Percentiles rank a stretch among this genome's conserved stretches.
These are phyloP conservation scores for Emydura subglobosa DNA, from an alignment of 2,113 vertebrate species.

Conservation along the genomic window DNA sequence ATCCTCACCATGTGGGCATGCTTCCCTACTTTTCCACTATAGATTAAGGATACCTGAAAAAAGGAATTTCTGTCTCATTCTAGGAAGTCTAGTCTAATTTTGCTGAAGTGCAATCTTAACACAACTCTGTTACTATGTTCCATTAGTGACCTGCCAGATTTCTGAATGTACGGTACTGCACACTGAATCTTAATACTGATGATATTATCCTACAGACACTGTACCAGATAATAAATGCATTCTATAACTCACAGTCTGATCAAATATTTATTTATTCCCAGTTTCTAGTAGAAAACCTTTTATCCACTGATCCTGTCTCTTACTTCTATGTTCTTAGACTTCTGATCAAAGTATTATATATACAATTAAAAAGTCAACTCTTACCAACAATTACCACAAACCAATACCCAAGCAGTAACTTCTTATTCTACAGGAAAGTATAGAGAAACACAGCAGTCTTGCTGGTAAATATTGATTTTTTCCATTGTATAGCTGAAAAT, in stretches of 20 bases:
- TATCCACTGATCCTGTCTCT: not conserved
- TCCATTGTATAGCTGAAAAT: not conserved
- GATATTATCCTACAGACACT: not conserved
- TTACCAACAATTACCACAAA: not conserved
- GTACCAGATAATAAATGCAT: not conserved
- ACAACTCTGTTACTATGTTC: not conserved
- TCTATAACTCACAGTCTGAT: not conserved
- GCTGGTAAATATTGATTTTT: slow-evolving; percentile 3
- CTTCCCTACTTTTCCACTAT: not conserved
- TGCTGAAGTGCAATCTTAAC: not conserved
- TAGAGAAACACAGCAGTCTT: not conserved
- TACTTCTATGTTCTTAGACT: not conserved
- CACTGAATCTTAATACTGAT: rapidly evolving
- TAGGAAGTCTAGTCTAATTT: not conserved
- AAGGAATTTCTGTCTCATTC: not conserved
- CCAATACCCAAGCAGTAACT: not conserved
- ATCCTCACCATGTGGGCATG: not conserved
- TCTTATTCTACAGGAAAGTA: not conserved
- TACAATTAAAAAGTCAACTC: not conserved
- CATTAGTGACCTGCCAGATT: not conserved
- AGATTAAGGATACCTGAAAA: not conserved
- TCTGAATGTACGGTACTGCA: not conserved
- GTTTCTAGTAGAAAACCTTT: not conserved
- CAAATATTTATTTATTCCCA: not conserved
- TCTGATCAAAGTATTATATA: not conserved